Conservation (phyloP, 1,140 invertebrate genomes). For the Drosophila kurseongensis region DNA sequence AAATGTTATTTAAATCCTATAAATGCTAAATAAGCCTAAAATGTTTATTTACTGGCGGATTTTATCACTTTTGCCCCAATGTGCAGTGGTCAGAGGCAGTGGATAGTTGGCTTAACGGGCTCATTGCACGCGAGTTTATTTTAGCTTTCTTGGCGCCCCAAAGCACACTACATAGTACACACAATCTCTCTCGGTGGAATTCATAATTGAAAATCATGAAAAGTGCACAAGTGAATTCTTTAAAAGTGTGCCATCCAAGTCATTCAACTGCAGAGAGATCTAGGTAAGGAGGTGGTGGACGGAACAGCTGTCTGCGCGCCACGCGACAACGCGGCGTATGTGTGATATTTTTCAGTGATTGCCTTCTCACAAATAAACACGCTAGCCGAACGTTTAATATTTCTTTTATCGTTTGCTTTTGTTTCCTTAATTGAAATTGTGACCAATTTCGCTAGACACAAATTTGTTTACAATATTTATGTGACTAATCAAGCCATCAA, state of each 20-base stretch:
- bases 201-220: constrained; percentile 16
- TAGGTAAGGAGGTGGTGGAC: constrained; percentile 1
- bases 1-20: too few species aligned
- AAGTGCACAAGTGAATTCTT: constrained; percentile 15
- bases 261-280: constrained; percentile 26
- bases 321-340: constrained; percentile 67
- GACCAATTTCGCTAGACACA: constrained; percentile 13
- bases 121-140: constrained; percentile 22
- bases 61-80: background rate
- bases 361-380: constrained; percentile 22
- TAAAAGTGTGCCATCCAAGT: constrained; percentile 20
- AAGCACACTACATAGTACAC: constrained; percentile 24
- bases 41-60: background rate
- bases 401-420: background rate
- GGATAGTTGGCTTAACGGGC: constrained; percentile 2
- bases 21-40: too few species aligned
- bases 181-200: background rate
- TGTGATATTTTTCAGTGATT: constrained; percentile 43
- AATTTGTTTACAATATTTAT: constrained; percentile 13
- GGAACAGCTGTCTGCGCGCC: constrained; percentile 23
- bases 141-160: constrained; percentile 22
- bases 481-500: constrained; percentile 7
- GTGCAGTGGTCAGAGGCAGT: constrained; percentile 12
- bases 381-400: constrained; percentile 8
- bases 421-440: constrained; percentile 11